These are phyloP conservation scores for Potorous gilbertii DNA, from an alignment of 2,797 vertebrate species.

Conservation along the genomic window DNA sequence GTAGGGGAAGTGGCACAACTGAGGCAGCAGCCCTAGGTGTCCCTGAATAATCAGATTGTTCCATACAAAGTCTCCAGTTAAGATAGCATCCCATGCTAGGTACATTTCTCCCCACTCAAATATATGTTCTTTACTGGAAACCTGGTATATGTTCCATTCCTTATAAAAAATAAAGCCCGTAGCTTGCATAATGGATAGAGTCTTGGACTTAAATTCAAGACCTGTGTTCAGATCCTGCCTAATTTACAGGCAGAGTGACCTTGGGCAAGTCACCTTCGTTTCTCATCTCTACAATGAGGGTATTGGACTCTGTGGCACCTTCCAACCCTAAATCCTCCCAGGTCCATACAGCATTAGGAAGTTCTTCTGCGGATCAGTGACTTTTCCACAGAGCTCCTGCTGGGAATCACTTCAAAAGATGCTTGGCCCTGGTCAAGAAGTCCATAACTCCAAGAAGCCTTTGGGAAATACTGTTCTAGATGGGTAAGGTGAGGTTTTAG, in stretches of 20 bases:
- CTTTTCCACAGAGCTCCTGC: slow-evolving; percentile 76
- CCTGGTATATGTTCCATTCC: not conserved
- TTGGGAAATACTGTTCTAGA: not conserved
- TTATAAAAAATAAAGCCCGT: not conserved
- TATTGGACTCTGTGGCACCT: not conserved
- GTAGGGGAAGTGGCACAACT: not conserved
- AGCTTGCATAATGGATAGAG: not conserved
- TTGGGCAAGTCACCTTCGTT: not conserved
- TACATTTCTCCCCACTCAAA: not conserved
- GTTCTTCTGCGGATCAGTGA: slow-evolving; percentile 81
- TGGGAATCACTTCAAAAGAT: slow-evolving; percentile 79
- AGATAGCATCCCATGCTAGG: not conserved
- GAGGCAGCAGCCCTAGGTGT: not conserved
- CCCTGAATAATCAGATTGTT: not conserved
- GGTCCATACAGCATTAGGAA: slow-evolving; percentile 66
- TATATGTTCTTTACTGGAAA: not conserved
- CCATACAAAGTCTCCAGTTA: not conserved
- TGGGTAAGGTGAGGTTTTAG: not conserved
- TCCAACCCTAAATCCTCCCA: not conserved
- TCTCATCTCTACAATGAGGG: not conserved
- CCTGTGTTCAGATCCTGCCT: not conserved
- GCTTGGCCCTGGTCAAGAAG: slow-evolving; percentile 80
- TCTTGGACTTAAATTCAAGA: not conserved
- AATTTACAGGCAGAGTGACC: not conserved
- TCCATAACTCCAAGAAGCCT: slow-evolving; percentile 57